Evolutionary conservation across 2,797 vertebrate genomes (phyloP).

Genomic region (Urophycis tenuis): DNA sequence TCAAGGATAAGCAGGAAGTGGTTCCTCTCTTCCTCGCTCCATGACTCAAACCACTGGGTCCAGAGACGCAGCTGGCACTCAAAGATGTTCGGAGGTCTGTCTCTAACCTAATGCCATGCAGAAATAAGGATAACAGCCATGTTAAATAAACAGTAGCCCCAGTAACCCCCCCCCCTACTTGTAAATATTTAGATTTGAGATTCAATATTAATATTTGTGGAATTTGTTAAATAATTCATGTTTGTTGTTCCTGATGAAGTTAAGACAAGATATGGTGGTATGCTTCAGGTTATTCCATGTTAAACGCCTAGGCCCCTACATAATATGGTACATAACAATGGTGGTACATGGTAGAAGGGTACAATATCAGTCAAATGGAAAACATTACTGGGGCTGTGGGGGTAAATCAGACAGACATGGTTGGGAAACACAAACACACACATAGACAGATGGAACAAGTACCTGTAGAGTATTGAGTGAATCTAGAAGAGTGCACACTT

Average conservation of each 20-base stretch:
- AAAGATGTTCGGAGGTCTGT: constrained; percentile 79
- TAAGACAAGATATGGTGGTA: neutral
- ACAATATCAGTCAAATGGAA: neutral
- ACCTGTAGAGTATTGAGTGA: constrained; percentile 80
- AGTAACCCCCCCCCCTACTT: too few species aligned
- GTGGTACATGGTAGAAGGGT: neutral
- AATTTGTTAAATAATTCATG: too few species aligned
- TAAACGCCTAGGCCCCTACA: neutral
- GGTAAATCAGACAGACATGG: neutral
- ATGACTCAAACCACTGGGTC: constrained; percentile 89
- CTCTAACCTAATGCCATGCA: constrained; percentile 62
- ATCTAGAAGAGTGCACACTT: constrained; percentile 80
- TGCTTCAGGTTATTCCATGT: neutral
- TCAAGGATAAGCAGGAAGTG: constrained; percentile 79
- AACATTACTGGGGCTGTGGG: neutral
- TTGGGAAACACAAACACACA: neutral
- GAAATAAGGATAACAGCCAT: neutral
- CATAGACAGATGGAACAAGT: constrained; percentile 10
- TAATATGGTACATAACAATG: neutral
- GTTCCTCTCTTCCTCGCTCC: constrained; percentile 84
- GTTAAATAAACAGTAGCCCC: too few species aligned
- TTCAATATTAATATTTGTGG: too few species aligned
- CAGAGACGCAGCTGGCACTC: constrained; percentile 88
- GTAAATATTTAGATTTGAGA: too few species aligned
- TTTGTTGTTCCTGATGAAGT: too few species aligned